Percentiles rank a stretch among this genome's conserved stretches.
Evolutionary conservation across 2,888 invertebrate genomes (phyloP).

Genomic region (Biston stratarius): DNA sequence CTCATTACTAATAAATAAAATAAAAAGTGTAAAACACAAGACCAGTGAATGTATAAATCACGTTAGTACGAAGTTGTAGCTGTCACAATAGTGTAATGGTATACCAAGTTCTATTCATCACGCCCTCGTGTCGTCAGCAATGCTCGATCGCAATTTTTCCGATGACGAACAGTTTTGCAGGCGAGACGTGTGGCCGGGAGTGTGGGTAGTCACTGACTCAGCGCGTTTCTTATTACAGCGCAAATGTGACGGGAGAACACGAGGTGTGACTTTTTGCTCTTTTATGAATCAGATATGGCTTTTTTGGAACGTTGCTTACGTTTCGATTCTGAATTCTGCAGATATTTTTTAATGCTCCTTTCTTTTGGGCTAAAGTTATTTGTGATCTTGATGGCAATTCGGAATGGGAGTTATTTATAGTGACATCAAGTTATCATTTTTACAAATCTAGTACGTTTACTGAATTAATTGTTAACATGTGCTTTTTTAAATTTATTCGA

Average conservation of each 20-base stretch:
- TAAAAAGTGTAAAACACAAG: too few relatives aligned
- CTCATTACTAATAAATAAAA: too few relatives aligned
- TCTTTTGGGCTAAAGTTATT: too few relatives aligned
- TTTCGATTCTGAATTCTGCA: not conserved
- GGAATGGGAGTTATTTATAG: too few relatives aligned
- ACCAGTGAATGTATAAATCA: not conserved
- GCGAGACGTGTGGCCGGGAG: constrained; percentile 43
- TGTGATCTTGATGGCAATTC: too few relatives aligned
- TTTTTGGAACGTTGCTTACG: constrained; percentile 19
- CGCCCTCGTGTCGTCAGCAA: constrained; percentile 37
- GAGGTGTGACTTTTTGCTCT: constrained; percentile 35
- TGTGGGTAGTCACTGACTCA: constrained; percentile 54
- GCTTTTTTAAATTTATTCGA: too few relatives aligned
- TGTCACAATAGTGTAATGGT: constrained; percentile 37
- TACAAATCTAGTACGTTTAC: too few relatives aligned
- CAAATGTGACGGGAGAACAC: constrained; percentile 30
- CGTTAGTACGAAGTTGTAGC: constrained; percentile 6
- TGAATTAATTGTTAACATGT: too few relatives aligned
- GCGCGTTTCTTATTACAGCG: constrained; percentile 38
- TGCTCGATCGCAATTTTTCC: constrained; percentile 58
- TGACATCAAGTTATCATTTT: too few relatives aligned
- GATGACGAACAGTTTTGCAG: constrained; percentile 69
- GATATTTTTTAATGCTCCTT: not conserved
- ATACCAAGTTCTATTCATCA: constrained; percentile 56
- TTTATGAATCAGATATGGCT: constrained; percentile 24